A percentile compares a stretch with the other conserved stretches of the same genome.
Conservation (phyloP, 1,140 invertebrate genomes). For the Thaumatotibia leucotreta region DNA sequence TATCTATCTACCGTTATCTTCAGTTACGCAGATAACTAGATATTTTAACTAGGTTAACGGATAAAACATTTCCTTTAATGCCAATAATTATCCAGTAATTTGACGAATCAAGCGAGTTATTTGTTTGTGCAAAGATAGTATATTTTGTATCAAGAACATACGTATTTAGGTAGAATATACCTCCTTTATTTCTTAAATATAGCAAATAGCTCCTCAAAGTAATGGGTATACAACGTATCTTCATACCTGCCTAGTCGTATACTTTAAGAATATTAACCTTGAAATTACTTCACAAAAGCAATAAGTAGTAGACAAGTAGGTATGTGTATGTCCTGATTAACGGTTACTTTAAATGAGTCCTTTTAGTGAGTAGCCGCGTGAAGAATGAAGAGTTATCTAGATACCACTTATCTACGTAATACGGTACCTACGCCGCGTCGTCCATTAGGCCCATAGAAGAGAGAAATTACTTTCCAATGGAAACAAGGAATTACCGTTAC, state of each 20-base stretch:
- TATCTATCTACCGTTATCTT: background rate
- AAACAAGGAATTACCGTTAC: constrained; percentile 51
- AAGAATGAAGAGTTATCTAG: constrained; percentile 23
- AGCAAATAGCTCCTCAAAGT: no score
- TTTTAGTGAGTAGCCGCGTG: constrained; percentile 18
- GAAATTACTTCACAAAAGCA: background rate
- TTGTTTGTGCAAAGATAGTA: no score
- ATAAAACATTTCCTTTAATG: background rate
- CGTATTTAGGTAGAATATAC: no score
- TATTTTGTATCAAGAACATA: no score
- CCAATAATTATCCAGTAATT: no score
- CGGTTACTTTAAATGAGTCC: constrained; percentile 2
- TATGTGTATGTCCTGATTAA: background rate
- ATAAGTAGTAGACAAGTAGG: background rate
- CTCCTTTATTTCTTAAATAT: no score
- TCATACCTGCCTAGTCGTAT: no score
- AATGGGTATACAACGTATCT: no score
- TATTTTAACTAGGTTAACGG: background rate
- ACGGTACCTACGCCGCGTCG: constrained; percentile 27
- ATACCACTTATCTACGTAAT: constrained; percentile 44
- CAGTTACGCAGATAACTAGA: background rate
- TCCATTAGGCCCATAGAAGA: constrained; percentile 43
- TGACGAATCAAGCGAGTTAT: no score
- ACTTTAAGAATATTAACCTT: no score
- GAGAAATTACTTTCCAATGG: constrained; percentile 33